A percentile compares a stretch with the other conserved stretches of the same genome.
These are phyloP conservation scores for Helicolenus hilgendorfi DNA, from an alignment of 2,797 vertebrate species.

Conservation along the genomic window DNA sequence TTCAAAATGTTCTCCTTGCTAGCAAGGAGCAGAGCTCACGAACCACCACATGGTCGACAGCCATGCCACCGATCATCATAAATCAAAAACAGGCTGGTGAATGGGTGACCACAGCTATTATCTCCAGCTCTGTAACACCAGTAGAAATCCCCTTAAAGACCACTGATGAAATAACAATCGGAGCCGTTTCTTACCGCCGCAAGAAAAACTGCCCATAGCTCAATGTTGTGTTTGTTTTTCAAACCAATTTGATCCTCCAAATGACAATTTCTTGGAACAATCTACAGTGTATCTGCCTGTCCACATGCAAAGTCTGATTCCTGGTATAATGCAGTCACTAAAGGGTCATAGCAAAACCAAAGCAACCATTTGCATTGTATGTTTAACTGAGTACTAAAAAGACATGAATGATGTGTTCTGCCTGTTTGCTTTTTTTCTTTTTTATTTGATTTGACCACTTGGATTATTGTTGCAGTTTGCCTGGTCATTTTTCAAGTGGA, in stretches of 20 bases:
- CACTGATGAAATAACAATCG: conserved; percentile 22
- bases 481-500: conserved; percentile 63
- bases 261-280: conserved; percentile 71
- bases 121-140: conserved; percentile 12
- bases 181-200: not conserved
- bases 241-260: conserved; percentile 56
- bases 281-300: conserved; percentile 24
- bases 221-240: conserved; percentile 29
- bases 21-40: not conserved
- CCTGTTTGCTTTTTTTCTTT: conserved; percentile 55
- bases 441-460: conserved; percentile 58
- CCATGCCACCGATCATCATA: not conserved
- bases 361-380: conserved; percentile 62
- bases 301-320: conserved; percentile 66
- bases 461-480: conserved; percentile 70
- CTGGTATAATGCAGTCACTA: conserved; percentile 55
- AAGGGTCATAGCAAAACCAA: conserved; percentile 64
- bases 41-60: not conserved
- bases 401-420: conserved; percentile 36
- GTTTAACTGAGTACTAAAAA: conserved; percentile 39
- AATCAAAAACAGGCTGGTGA: conserved; percentile 1
- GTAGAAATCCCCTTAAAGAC: conserved; percentile 28
- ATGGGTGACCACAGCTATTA: not conserved
- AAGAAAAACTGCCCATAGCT: not conserved
- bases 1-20: not conserved